Evolutionary conservation across 2,113 vertebrate species (phyloP), one percentile per base, ranked within the genome.

Genomic region (Argyrosomus japonicus): DNA sequence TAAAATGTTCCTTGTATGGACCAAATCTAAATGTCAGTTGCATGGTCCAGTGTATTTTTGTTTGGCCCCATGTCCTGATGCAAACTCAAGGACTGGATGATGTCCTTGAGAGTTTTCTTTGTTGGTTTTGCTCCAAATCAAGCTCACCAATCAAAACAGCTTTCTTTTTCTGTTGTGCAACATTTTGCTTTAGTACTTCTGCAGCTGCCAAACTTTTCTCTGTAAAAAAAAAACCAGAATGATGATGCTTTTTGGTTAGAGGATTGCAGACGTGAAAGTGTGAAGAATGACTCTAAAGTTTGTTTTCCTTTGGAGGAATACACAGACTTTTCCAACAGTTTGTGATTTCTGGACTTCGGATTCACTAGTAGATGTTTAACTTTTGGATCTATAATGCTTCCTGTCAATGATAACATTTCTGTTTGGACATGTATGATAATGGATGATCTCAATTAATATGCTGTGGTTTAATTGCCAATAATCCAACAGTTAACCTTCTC

Each of bases 321-420:
- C 1, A 10, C 40, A 61, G 21, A 68, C 64, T 45, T 64, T 68
- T 68, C 68, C 29, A 60, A 76, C 36, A 68, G 58, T 15, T 3
- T 75, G 67, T 70, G 47, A 64, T 88, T 85, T 19, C 64, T 88
- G 87, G 81, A 84, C 84, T 91, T 90, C 87, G 92, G 77, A 88
- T 87, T 84, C 58, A 79, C 47, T 58, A 12, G 88, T 89, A 78
- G 78, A 91, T 90, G 78, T 91, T 91, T 83, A 89, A 89, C 88
- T 79, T 73, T 62, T 80, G 21, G 63, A 36, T 77, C 15, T 63
- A 32, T 73, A 74, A 48, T 27, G 47, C 56, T 50, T 82, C 56
- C 64, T 32, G 18, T 23, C n/a, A 43, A n/a, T n/a, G 21, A 64
- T 27, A 65, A 13, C 13, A n/a, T 65, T 70, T 50, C 6, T 43